phyloP scores from a whole-genome alignment of 2,888 invertebrate genomes.

The Hoplodrina blanda region DNA sequence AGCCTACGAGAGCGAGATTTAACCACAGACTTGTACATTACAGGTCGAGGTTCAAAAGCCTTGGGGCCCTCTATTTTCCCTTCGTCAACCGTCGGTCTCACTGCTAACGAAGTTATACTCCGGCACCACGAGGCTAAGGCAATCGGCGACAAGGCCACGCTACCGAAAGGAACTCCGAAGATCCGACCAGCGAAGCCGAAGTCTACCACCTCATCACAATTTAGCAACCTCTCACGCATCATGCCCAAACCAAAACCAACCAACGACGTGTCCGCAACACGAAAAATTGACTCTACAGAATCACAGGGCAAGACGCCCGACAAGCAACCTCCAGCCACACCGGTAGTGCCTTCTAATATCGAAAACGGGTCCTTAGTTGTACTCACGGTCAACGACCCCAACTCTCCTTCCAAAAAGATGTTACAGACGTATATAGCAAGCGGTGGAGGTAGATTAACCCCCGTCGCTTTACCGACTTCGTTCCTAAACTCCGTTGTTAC shows the following conservation, averaged over 20 bases:
- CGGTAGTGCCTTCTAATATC: constrained; percentile 78
- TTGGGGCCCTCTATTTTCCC: constrained; percentile 69
- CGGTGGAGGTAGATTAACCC: constrained; percentile 78
- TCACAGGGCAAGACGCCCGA: constrained; percentile 54
- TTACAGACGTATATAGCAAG: constrained; percentile 85
- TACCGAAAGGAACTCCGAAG: constrained; percentile 4
- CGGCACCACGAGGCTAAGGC: constrained; percentile 64
- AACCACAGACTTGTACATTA: constrained; percentile 22
- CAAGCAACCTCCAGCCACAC: constrained; percentile 47
- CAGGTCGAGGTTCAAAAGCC: constrained; percentile 77
- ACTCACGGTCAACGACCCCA: constrained; percentile 83
- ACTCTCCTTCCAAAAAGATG: constrained; percentile 84
- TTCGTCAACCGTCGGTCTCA: constrained; percentile 39
- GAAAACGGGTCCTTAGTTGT: constrained; percentile 85
- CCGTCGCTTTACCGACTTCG: constrained; percentile 79
- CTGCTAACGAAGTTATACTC: constrained; percentile 77
- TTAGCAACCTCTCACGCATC: background rate
- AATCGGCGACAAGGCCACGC: background rate
- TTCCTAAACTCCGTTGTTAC: constrained; percentile 83
- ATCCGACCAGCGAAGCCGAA: constrained; percentile 28
- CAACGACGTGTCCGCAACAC: constrained; percentile 55
- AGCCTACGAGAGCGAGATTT: no score
- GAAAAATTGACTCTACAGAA: constrained; percentile 54
- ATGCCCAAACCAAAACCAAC: constrained; percentile 28
- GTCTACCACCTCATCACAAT: constrained; percentile 12